Base-by-base conservation (phyloP, 2,888 invertebrate genomes). In the Callyntrura sp. region DNA sequence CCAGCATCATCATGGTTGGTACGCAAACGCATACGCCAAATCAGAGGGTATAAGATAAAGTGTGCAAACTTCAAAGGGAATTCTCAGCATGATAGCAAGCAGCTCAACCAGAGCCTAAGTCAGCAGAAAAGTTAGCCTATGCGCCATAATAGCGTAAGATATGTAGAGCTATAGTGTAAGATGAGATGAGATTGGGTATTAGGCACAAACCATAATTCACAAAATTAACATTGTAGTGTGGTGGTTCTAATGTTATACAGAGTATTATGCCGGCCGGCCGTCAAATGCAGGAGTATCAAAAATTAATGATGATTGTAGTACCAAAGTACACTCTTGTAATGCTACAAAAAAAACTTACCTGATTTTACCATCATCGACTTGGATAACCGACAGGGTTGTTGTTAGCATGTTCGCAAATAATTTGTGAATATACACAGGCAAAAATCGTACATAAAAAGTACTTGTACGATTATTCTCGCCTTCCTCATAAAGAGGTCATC, bases 1-100 rank as follows among this genome's bases (percentile, higher is more conserved):
- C 73, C 79, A 79, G 28, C 60, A 79, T 28, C 23, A n/a, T n/a
- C n/a, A n/a, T n/a, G n/a, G n/a, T n/a, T n/a, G n/a, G n/a, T n/a
- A n/a, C n/a, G n/a, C n/a, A n/a, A n/a, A n/a, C n/a, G n/a, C n/a
- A 60, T 57, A 79, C 79, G 79, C 60, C 57, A 79, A 79, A 79
- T 79, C 79, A 79, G 20, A 60, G 45, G 79, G 79, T 79, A 79
- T 70, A 70, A 9, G 76, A 35, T 78, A 78, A 35, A 35, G 55
- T 78, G 79, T 60, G 60, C 79, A 60, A 79, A 79, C 28, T 25
- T 25, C 23, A 11, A 76, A 51, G 76, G 51, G 76, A 11, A 73
- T 73, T 76, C 48, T 1, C 51, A 76, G 25, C 8, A 25, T 4
- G 48, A 73, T 73, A 76, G 55, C 51, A 55, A 25, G 14, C 51